phyloP scores from a whole-genome alignment of 2,888 invertebrate species.

The Amphipyra berbera region DNA sequence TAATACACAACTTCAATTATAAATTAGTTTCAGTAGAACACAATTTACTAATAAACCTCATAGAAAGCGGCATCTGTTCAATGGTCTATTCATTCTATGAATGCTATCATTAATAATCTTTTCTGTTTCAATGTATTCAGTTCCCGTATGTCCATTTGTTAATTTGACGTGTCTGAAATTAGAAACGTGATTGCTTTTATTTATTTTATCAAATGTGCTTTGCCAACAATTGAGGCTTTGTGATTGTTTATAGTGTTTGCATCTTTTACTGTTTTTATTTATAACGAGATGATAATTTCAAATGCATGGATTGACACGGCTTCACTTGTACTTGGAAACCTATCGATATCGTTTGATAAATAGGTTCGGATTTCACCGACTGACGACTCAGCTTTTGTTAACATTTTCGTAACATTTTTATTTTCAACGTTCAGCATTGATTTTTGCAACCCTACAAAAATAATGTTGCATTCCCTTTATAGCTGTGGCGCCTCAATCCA shows the following conservation, averaged over 20 bases:
- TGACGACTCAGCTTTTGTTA: too few relatives aligned
- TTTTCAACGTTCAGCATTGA: constrained; percentile 22
- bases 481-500: constrained; percentile 42
- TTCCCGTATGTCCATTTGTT: constrained; percentile 61
- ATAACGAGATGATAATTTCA: background rate
- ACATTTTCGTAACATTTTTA: background rate
- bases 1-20: constrained; percentile 58
- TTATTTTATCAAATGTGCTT: constrained; percentile 45
- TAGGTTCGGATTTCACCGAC: too few relatives aligned
- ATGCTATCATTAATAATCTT: constrained; percentile 72
- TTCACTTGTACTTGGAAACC: background rate
- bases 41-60: constrained; percentile 69
- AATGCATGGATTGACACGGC: background rate
- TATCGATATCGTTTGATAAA: background rate
- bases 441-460: constrained; percentile 9
- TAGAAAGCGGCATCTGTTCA: constrained; percentile 67
- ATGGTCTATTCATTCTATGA: constrained; percentile 71
- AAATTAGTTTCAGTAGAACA: constrained; percentile 68
- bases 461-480: constrained; percentile 33
- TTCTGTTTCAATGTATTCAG: constrained; percentile 67
- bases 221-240: constrained; percentile 23
- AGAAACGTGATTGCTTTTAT: constrained; percentile 61
- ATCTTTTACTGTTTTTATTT: background rate
- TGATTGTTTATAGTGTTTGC: constrained; percentile 27
- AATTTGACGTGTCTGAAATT: constrained; percentile 63